phyloP scores from a whole-genome alignment of 2,113 vertebrate genomes.

The Nansenia antarctica region DNA sequence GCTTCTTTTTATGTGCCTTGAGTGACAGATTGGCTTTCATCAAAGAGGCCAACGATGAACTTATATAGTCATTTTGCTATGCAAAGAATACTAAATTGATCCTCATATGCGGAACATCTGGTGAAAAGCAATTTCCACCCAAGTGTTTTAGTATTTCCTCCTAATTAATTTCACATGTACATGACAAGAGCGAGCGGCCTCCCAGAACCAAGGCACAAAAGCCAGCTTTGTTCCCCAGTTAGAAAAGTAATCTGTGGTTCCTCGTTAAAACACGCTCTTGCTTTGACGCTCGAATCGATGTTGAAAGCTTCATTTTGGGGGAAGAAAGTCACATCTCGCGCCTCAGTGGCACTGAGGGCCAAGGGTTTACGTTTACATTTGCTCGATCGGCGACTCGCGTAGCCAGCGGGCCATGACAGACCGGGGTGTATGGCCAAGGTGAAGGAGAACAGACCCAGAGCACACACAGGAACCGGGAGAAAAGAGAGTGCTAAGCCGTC shows the following conservation, averaged over 20 bases:
- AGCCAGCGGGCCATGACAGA: slow-evolving; percentile 30
- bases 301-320: slow-evolving; percentile 54
- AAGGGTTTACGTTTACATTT: slow-evolving; percentile 44
- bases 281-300: slow-evolving; percentile 49
- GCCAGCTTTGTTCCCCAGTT: slow-evolving; percentile 74
- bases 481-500: slow-evolving; percentile 41
- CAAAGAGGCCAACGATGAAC: slow-evolving; percentile 65
- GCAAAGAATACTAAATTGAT: slow-evolving; percentile 74
- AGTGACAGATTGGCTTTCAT: slow-evolving; percentile 79
- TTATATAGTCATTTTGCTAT: slow-evolving; percentile 70
- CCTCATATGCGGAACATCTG: slow-evolving; percentile 81
- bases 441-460: slow-evolving; percentile 29
- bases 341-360: slow-evolving; percentile 31
- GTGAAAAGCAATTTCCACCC: slow-evolving; percentile 82
- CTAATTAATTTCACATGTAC: slow-evolving; percentile 86
- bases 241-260: slow-evolving; percentile 68
- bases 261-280: slow-evolving; percentile 43
- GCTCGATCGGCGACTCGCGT: slow-evolving; percentile 31
- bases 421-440: slow-evolving; percentile 29
- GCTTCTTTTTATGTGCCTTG: slow-evolving; percentile 69
- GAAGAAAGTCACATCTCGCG: slow-evolving; percentile 53
- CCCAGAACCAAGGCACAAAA: slow-evolving; percentile 77
- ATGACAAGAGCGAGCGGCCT: slow-evolving; percentile 77
- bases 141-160: slow-evolving; percentile 85
- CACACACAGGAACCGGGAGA: slow-evolving; percentile 35